Percentiles rank a stretch among this genome's conserved stretches.
phyloP scores from a whole-genome alignment of 2,888 invertebrate species.

The Octonoba sinensis region DNA sequence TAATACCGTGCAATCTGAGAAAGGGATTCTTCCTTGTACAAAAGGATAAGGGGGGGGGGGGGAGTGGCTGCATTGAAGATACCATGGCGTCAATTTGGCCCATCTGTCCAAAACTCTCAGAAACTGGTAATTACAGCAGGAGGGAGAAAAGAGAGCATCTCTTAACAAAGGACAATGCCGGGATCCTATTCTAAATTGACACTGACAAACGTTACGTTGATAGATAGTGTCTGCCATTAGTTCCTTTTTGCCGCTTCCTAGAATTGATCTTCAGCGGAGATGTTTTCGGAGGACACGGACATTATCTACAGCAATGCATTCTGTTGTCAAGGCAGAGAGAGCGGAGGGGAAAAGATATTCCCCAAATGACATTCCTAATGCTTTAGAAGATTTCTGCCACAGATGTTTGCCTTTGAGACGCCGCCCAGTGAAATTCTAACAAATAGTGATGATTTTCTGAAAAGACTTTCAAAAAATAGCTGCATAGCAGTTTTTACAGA shows the following conservation, averaged over 20 bases:
- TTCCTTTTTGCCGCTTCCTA: conserved; percentile 23
- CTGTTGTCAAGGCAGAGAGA: no score
- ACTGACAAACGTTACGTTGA: conserved; percentile 30
- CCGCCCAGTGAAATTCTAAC: no score
- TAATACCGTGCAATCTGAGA: conserved; percentile 1
- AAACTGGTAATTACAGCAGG: conserved; percentile 51
- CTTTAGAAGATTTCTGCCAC: no score
- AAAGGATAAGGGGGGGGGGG: background rate
- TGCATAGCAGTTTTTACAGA: no score
- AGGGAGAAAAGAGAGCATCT: conserved; percentile 12
- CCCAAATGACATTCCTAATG: no score
- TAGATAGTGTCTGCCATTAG: conserved; percentile 39
- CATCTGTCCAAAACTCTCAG: conserved; percentile 15
- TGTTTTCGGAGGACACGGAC: no score
- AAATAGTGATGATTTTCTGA: no score
- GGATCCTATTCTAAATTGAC: conserved; percentile 16
- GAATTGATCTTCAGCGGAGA: background rate
- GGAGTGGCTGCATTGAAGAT: conserved; percentile 44
- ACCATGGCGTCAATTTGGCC: conserved; percentile 49
- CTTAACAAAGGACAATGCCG: conserved; percentile 30
- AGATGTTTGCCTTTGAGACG: no score
- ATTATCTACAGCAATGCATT: no score
- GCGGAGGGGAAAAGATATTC: no score
- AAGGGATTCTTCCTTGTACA: background rate
- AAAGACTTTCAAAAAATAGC: no score